A percentile compares a stretch with the other conserved stretches of the same genome.
Conservation (phyloP, 2,113 vertebrate genomes). For the Daphoenositta chrysoptera region DNA sequence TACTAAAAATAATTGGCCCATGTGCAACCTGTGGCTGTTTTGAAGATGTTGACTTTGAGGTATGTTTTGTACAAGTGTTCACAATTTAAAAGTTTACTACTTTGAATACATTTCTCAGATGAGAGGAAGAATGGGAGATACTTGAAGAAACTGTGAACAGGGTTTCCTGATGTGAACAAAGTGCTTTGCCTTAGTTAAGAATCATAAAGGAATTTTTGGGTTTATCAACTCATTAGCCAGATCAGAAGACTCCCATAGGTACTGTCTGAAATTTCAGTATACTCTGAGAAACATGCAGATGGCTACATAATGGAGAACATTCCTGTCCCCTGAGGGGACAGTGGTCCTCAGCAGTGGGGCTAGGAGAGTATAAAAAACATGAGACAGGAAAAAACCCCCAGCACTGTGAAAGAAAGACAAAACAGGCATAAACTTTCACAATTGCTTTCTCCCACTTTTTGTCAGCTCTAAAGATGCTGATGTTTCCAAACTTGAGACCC, state of each 20-base stretch:
- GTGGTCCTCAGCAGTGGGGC: neutral
- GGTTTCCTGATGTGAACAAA: neutral
- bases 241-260: neutral
- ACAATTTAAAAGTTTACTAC: neutral
- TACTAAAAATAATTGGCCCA: conserved; percentile 78
- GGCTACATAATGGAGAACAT: neutral
- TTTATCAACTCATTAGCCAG: neutral
- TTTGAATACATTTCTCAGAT: neutral
- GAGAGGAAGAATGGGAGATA: neutral
- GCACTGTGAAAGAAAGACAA: neutral
- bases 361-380: neutral
- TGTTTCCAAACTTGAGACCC: neutral
- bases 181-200: neutral
- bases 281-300: neutral
- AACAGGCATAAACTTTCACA: neutral
- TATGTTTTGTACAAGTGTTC: conserved; percentile 32
- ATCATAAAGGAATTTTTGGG: neutral
- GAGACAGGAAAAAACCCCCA: neutral
- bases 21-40: conserved; percentile 76
- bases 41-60: conserved; percentile 80
- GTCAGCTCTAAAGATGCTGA: neutral
- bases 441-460: neutral
- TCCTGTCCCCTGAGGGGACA: neutral
- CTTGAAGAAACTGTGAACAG: neutral
- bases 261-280: neutral